phyloP scores from a whole-genome alignment of 2,113 vertebrate genomes.

The Phalacrocorax brasilianus region DNA sequence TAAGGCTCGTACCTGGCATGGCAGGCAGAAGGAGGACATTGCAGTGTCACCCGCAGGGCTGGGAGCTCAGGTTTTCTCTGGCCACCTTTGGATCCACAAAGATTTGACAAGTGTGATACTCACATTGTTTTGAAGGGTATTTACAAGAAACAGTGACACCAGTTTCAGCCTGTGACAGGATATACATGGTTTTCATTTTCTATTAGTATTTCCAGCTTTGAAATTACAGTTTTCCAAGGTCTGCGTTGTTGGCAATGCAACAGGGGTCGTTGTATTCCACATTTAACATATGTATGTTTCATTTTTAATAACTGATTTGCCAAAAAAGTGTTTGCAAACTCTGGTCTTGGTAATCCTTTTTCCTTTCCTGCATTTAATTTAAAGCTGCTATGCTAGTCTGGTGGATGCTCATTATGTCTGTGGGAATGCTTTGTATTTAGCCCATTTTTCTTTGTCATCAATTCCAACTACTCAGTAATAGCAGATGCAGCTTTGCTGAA shows the following conservation, averaged over 20 bases:
- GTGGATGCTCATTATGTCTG: neutral
- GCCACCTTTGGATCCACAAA: neutral
- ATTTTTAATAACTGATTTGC: slow-evolving; percentile 8
- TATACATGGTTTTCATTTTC: neutral
- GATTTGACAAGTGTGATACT: neutral
- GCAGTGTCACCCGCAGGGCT: neutral
- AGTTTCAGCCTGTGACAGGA: neutral
- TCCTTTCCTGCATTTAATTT: neutral
- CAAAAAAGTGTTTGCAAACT: neutral
- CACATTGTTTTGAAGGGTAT: neutral
- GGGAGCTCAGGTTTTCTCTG: neutral
- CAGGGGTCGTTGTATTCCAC: neutral
- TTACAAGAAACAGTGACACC: neutral
- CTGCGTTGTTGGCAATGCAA: neutral
- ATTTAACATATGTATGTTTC: neutral
- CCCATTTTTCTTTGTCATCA: neutral
- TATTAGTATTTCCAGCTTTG: neutral
- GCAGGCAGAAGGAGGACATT: neutral
- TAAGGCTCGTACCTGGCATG: neutral
- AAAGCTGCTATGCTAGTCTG: neutral
- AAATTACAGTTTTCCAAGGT: neutral
- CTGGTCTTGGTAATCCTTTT: neutral
- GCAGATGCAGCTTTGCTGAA: neutral
- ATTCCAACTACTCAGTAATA: neutral
- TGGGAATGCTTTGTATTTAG: neutral